phyloP scores from a whole-genome alignment of 1,140 invertebrate species.

The Oreohelix idahoensis region DNA sequence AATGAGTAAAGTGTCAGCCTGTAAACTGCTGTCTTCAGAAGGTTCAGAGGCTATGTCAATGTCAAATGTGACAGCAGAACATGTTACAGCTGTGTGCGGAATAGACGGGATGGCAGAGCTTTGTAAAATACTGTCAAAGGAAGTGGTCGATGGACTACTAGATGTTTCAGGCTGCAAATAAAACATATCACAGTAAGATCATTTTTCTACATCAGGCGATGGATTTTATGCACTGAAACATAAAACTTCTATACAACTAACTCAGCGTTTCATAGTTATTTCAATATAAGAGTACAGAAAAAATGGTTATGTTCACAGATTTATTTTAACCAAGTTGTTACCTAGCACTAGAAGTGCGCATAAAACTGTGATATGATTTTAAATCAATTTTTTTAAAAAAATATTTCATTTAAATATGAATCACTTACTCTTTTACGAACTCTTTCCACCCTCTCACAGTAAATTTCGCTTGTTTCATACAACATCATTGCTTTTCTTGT shows the following conservation, averaged over 20 bases:
- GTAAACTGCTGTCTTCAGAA: not conserved
- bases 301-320: too few species aligned
- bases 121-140: not conserved
- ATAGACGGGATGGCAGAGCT: not conserved
- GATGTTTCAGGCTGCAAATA: conserved; percentile 7
- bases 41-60: conserved; percentile 2
- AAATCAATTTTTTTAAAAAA: too few species aligned
- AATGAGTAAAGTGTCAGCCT: not conserved
- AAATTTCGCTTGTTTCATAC: conserved; percentile 66
- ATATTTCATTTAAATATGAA: not conserved
- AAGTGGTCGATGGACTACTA: not conserved
- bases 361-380: too few species aligned
- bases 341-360: too few species aligned
- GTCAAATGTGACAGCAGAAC: not conserved
- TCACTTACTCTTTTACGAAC: conserved; percentile 52
- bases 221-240: too few species aligned
- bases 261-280: not conserved
- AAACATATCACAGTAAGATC: too few species aligned
- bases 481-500: conserved; percentile 66
- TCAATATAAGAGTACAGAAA: too few species aligned
- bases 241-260: too few species aligned
- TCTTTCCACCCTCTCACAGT: conserved; percentile 51
- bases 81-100: not conserved
- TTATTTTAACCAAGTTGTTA: too few species aligned
- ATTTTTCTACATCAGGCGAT: too few species aligned